phyloP scores from a whole-genome alignment of 1,140 invertebrate species.

The Planococcus citri region DNA sequence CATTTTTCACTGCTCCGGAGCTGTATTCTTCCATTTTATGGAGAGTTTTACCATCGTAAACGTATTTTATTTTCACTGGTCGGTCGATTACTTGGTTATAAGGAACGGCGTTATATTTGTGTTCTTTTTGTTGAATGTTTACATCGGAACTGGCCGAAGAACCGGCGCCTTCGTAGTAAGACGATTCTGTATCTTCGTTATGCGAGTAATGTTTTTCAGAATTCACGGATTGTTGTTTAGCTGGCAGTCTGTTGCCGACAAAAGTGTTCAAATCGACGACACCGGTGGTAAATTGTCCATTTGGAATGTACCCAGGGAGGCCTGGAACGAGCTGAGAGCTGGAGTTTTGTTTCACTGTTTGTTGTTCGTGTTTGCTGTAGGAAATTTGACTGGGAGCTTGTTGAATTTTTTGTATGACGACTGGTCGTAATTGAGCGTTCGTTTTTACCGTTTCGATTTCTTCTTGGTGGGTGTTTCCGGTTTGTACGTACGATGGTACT shows the following conservation, averaged over 20 bases:
- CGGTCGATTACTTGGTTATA: background rate
- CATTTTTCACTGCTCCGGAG: background rate
- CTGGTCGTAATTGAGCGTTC: background rate
- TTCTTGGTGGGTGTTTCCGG: background rate
- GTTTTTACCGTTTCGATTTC: background rate
- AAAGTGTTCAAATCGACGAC: background rate
- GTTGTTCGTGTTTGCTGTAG: background rate
- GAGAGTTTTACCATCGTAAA: background rate
- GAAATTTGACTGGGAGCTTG: background rate
- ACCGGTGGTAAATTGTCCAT: background rate
- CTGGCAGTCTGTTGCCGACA: background rate
- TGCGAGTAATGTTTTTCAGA: too few relatives aligned
- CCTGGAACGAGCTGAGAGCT: background rate
- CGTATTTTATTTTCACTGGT: background rate
- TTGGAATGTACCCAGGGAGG: too few relatives aligned
- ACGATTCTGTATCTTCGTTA: background rate
- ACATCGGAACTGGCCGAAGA: background rate
- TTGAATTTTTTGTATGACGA: too few relatives aligned
- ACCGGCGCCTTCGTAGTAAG: too few relatives aligned
- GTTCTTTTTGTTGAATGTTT: background rate
- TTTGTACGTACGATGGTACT: background rate
- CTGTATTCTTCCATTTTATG: background rate
- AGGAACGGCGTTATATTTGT: background rate
- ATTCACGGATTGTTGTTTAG: background rate
- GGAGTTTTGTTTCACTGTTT: background rate